A percentile compares a stretch with the other conserved stretches of the same genome.
phyloP scores from a whole-genome alignment of 2,888 invertebrate species.

The Argyresthia albistria region DNA sequence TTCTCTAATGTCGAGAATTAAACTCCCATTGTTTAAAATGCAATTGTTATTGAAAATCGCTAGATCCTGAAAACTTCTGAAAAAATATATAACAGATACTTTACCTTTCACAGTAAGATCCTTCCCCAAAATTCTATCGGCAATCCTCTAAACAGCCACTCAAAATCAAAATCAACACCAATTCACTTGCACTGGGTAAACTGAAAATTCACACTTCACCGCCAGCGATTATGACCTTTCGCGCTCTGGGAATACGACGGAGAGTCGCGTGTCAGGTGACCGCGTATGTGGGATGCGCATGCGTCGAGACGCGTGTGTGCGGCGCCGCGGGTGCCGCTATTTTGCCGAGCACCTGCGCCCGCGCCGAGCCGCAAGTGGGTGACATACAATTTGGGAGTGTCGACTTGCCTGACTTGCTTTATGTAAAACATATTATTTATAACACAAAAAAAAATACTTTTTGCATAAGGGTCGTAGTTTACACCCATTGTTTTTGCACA shows the following conservation, averaged over 20 bases:
- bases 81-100: too few species aligned
- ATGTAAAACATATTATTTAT: neutral
- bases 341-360: slow-evolving; percentile 48
- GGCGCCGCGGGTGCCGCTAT: slow-evolving; percentile 40
- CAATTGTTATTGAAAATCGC: too few species aligned
- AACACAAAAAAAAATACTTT: too few species aligned
- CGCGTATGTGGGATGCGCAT: slow-evolving; percentile 18
- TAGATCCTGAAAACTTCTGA: too few species aligned
- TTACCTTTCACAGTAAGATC: neutral
- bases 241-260: slow-evolving; percentile 17
- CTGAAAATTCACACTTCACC: neutral
- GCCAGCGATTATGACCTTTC: neutral
- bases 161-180: neutral
- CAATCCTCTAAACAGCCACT: neutral
- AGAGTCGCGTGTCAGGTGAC: slow-evolving; percentile 18
- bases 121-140: neutral
- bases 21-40: too few species aligned
- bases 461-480: too few species aligned
- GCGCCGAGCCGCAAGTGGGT: slow-evolving; percentile 25
- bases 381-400: slow-evolving; percentile 29
- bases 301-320: slow-evolving; percentile 41
- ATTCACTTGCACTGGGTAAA: neutral
- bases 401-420: neutral
- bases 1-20: too few species aligned
- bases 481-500: too few species aligned